A percentile compares a stretch with the other conserved stretches of the same genome.
phyloP scores from a whole-genome alignment of 2,113 vertebrate species.

The Oriolus oriolus region DNA sequence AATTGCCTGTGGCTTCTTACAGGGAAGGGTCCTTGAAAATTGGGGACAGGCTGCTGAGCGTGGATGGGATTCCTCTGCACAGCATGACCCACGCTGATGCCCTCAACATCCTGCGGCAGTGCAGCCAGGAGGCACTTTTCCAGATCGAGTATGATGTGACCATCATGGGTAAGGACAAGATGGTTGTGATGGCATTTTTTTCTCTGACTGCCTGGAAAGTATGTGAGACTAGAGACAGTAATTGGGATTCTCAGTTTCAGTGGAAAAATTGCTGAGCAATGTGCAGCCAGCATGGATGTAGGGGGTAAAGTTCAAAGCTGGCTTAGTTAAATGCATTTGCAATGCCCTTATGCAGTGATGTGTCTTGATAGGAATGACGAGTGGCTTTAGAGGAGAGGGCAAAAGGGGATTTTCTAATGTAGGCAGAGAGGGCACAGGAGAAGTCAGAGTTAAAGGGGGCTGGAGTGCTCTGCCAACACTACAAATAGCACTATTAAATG shows the following conservation, averaged over 20 bases:
- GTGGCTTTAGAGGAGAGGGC: neutral
- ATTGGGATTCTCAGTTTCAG: neutral
- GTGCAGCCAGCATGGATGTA: neutral
- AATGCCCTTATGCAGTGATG: neutral
- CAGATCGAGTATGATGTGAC: slow-evolving; percentile 95
- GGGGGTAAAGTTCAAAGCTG: neutral
- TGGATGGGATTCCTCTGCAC: slow-evolving; percentile 89
- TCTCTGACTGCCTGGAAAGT: neutral
- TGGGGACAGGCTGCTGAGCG: slow-evolving; percentile 88
- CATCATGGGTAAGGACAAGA: slow-evolving; percentile 86
- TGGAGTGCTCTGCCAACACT: neutral
- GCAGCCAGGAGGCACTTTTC: slow-evolving; percentile 91
- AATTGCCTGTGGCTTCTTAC: neutral
- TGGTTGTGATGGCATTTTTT: neutral
- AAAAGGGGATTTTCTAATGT: neutral
- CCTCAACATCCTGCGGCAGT: slow-evolving; percentile 86
- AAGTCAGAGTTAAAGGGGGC: neutral
- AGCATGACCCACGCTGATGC: slow-evolving; percentile 87
- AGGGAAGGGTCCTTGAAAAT: slow-evolving; percentile 94
- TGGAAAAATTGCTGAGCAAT: neutral
- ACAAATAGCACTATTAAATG: neutral
- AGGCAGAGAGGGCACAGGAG: neutral
- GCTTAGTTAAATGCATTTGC: neutral
- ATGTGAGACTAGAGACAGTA: neutral
- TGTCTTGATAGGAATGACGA: neutral